Base-by-base conservation (phyloP, 2,113 vertebrate species). In the Probosciger aterrimus region DNA sequence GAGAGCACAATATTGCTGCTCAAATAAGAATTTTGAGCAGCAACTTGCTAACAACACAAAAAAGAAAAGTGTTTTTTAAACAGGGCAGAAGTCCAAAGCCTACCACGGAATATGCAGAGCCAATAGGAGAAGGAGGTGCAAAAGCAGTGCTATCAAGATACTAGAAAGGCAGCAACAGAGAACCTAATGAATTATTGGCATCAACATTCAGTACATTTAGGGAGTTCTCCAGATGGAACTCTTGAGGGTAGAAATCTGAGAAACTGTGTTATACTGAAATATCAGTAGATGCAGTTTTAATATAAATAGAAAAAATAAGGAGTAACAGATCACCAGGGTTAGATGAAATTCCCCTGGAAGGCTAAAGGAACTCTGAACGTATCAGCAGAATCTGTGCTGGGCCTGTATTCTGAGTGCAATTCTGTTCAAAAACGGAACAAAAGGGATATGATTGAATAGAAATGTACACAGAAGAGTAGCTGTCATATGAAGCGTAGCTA, bases 161-260 rank as follows among this genome's bases (percentile, higher is more conserved):
- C 18, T 69, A 49, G n/a, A 86, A 69, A 92, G 86, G 27, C 43
- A 70, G 73, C 60, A 93, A 0, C 30, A 49, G 22, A 92, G 44
- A 74, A 70, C 57, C 23, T 59, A 43, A 71, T 70, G 1, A 84
- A 52, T 71, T 86, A 47, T 2, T 95, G 59, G 15, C 77, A 57
- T 91, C 69, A 79, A 59, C 27, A 41, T 59, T 25, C 62, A 70
- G 19, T 69, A 63, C 17, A 16, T 75, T 71, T 86, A 41, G 50
- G 35, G 65, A 86, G 17, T 86, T 94, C 60, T 82, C 23, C 60
- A 92, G 64, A 63, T 80, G 39, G 35, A 94, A 37, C 22, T 83
- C 68, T 44, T 57, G 68, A 65, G 44, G 80, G 49, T n/a, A 86
- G 73, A 92, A 96, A 83, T 86, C 44, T 88, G 37, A 49, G 60